phyloP scores from a whole-genome alignment of 2,888 invertebrate species.

The Pycnomerus fuliginosus region DNA sequence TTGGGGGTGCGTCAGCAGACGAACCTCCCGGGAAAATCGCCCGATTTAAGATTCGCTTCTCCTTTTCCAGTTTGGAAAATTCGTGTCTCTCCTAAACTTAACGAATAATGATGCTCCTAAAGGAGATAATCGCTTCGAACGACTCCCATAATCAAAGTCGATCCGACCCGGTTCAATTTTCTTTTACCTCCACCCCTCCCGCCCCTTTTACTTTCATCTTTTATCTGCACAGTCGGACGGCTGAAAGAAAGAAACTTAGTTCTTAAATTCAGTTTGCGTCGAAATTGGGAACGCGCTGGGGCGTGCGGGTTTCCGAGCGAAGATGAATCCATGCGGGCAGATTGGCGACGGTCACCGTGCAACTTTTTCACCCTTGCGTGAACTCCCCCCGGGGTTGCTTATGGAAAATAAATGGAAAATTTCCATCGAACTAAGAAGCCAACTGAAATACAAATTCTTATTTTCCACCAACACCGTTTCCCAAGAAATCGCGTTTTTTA shows the following conservation, averaged over 20 bases:
- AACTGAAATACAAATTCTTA: too few species aligned
- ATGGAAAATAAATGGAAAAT: too few species aligned
- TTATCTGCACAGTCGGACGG: conserved; percentile 31
- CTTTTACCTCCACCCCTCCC: conserved; percentile 6
- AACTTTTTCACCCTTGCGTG: conserved; percentile 13
- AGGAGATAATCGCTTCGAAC: conserved; percentile 40
- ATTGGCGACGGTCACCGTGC: conserved; percentile 41
- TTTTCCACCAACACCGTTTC: too few species aligned
- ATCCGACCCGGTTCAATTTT: conserved; percentile 29
- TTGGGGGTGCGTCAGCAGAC: conserved; percentile 13
- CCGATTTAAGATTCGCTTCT: conserved; percentile 29
- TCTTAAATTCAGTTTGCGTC: conserved; percentile 50
- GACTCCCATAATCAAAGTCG: conserved; percentile 42
- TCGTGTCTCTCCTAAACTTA: conserved; percentile 30
- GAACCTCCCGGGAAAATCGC: conserved; percentile 26
- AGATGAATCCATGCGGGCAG: conserved; percentile 43
- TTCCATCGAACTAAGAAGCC: too few species aligned
- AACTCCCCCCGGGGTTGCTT: too few species aligned
- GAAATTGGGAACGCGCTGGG: conserved; percentile 47
- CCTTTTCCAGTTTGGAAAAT: conserved; percentile 22
- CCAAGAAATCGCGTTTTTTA: too few species aligned
- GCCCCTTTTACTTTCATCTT: conserved; percentile 37
- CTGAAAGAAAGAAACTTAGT: conserved; percentile 44
- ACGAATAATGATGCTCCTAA: conserved; percentile 36
- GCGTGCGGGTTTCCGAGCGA: conserved; percentile 37